A percentile compares a stretch with the other conserved stretches of the same genome.
Evolutionary conservation across 2,113 vertebrate species (phyloP).

Genomic region (Bungarus multicinctus): DNA sequence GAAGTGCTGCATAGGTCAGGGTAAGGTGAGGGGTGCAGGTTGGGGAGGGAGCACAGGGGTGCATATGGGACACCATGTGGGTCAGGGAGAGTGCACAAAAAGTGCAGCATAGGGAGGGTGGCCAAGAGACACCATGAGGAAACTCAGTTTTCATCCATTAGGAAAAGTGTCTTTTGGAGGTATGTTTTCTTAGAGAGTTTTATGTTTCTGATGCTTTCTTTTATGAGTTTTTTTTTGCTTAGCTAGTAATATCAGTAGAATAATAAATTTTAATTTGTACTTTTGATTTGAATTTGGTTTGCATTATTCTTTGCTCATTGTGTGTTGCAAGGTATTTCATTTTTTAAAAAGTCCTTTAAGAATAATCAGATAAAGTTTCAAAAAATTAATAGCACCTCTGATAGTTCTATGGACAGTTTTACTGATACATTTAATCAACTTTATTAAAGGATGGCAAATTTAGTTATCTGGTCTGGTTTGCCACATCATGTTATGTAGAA

Average conservation of each 20-base stretch:
- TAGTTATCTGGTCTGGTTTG: background rate
- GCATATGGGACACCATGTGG: background rate
- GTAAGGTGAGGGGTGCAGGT: background rate
- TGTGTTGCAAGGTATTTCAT: background rate
- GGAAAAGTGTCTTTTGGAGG: background rate
- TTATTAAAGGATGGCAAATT: background rate
- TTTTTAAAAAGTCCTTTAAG: background rate
- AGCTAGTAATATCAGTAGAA: background rate
- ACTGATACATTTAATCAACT: background rate
- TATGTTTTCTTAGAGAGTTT: background rate
- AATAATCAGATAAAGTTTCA: background rate
- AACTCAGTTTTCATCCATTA: too few species aligned
- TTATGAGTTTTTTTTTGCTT: background rate
- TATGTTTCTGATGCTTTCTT: background rate
- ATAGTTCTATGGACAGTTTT: background rate
- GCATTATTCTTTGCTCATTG: background rate
- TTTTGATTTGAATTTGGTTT: background rate
- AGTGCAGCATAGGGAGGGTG: background rate
- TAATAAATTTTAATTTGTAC: background rate
- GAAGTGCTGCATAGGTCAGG: background rate
- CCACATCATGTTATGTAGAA: background rate
- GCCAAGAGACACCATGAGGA: background rate
- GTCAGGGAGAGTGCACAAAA: background rate
- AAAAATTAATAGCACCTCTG: background rate
- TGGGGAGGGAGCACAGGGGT: background rate